phyloP scores from a whole-genome alignment of 2,797 vertebrate genomes.

The Myotis pilosus region DNA sequence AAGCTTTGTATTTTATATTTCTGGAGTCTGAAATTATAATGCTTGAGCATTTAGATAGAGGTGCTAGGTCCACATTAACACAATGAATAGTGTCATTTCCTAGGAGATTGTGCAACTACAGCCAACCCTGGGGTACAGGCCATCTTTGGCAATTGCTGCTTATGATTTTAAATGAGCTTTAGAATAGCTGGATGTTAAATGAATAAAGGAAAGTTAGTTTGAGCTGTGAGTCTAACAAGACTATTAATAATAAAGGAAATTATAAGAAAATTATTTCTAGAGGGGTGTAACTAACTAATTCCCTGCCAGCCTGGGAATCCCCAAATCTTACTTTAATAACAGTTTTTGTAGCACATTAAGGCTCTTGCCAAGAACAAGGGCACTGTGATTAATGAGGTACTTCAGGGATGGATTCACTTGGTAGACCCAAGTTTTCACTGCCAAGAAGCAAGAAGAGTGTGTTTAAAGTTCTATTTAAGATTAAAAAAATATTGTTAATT shows the following conservation, averaged over 20 bases:
- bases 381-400: slow-evolving; percentile 63
- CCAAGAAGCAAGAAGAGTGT: slow-evolving; percentile 39
- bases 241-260: slow-evolving; percentile 55
- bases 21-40: background rate
- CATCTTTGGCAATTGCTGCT: background rate
- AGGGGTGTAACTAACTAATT: slow-evolving; percentile 46
- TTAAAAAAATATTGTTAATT: slow-evolving; percentile 39
- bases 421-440: slow-evolving; percentile 24
- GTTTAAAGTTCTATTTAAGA: background rate
- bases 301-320: slow-evolving; percentile 60
- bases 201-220: slow-evolving; percentile 52
- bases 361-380: slow-evolving; percentile 63
- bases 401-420: slow-evolving; percentile 56
- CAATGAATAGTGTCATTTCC: background rate
- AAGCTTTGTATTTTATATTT: background rate
- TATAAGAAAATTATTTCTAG: slow-evolving; percentile 64
- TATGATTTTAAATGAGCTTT: slow-evolving; percentile 38
- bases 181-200: slow-evolving; percentile 47
- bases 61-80: background rate
- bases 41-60: background rate
- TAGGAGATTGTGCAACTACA: background rate
- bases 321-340: slow-evolving; percentile 71
- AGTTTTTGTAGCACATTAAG: slow-evolving; percentile 67
- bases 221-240: slow-evolving; percentile 3
- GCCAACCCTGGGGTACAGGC: background rate